Conservation (phyloP, 2,113 vertebrate genomes). For the Galemys pyrenaicus region DNA sequence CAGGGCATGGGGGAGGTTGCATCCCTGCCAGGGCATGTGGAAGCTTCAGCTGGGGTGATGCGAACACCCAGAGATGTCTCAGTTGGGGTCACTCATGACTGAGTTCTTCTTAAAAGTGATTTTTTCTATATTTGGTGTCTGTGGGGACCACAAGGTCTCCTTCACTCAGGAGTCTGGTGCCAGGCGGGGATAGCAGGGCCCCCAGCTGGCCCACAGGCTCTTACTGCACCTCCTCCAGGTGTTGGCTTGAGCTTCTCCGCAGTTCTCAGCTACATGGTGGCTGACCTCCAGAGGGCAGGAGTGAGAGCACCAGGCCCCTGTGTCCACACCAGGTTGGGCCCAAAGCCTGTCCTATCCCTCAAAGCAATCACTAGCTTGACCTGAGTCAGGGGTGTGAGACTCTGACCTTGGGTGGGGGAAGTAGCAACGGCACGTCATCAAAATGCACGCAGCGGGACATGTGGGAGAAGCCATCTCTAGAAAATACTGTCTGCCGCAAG, state of each 20-base stretch:
- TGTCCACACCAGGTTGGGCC: neutral
- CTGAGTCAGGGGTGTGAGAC: neutral
- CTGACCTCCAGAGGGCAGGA: neutral
- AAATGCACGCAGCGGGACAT: neutral
- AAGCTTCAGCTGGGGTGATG: neutral
- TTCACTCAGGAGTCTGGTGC: neutral
- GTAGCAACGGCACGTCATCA: neutral
- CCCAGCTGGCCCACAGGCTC: neutral
- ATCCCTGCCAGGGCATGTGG: neutral
- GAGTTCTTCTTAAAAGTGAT: neutral
- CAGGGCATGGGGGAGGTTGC: neutral
- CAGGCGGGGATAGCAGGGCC: neutral
- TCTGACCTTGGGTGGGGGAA: neutral
- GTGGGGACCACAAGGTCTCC: neutral
- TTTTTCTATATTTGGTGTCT: neutral
- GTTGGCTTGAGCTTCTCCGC: neutral
- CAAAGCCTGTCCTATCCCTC: neutral
- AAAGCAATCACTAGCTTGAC: neutral
- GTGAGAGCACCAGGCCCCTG: neutral
- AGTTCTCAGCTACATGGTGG: neutral
- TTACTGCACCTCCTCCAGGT: neutral
- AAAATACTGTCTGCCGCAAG: neutral
- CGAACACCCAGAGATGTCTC: neutral
- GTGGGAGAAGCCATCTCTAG: neutral
- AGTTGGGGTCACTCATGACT: no score